Evolutionary conservation across 2,113 vertebrate species (phyloP), one percentile per base, ranked within the genome.

Genomic region (Bos indicus): DNA sequence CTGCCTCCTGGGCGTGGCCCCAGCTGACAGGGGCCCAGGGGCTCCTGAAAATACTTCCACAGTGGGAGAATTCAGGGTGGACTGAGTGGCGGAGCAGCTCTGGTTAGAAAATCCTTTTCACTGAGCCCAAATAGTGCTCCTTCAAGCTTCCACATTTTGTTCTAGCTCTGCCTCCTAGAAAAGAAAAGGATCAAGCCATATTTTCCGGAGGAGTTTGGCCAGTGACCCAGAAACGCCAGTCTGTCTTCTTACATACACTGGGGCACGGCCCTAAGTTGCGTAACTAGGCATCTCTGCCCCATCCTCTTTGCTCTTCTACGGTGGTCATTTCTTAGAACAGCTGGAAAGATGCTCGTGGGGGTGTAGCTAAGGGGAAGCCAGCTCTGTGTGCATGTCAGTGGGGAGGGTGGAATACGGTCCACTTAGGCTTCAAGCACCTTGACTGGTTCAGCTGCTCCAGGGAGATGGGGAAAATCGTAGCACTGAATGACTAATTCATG

Each of bases 311-410:
- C 19, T 46, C 28, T 26, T 17, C 28, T 25, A 10, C 2, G 14
- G 2, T 2, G 7, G 48, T 52, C 14, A 0, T 23, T 57, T 80
- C 86, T 51, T 13, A 43, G 85, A 19, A 9, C 3, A 12, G 48
- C 54, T 4, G 6, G 43, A 3, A 2, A 3, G 51, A 7, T 0
- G 13, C 59, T 0, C 3, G 0, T 0, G 59, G 2, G 28, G 46
- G 67, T 26, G 59, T 4, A 5, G 30, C 46, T 13, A 1, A 19
- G 62, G 23, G 48, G 30, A 36, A 36, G 56, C 46, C 56, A 36
- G 0, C 54, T 7, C 6, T 0, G 16, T 36, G 25, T 3, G 56
- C 23, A 0, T 30, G 17, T 16, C 57, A 1, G 19, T 1, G 19
- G 56, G 0, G 13, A 23, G 81, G 74, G 19, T 2, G 9, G 33